Percentiles rank a stretch among this genome's conserved stretches.
Evolutionary conservation across 1,140 invertebrate species (phyloP).

Genomic region (Monochamus saltuarius): DNA sequence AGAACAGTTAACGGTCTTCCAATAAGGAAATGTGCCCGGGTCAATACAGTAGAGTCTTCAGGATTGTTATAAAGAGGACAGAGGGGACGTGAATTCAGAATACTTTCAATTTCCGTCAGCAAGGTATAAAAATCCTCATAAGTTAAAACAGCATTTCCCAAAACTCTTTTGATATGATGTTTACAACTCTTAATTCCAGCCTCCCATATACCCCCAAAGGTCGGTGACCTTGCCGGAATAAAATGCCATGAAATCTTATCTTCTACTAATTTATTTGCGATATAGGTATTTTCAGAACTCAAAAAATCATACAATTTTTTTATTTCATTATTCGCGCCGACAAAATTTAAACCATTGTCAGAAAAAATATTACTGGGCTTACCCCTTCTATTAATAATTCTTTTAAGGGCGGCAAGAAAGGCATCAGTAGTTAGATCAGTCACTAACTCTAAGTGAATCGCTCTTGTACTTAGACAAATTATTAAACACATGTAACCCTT

Average conservation of each 20-base stretch:
- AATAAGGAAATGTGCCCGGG: not conserved
- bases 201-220: conserved; percentile 51
- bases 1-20: conserved; percentile 1
- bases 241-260: not conserved
- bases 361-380: conserved; percentile 35
- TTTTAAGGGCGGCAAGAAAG: conserved; percentile 38
- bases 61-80: not conserved
- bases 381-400: conserved; percentile 38
- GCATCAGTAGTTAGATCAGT: conserved; percentile 33
- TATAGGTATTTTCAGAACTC: conserved; percentile 9
- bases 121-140: not conserved
- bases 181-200: conserved; percentile 21
- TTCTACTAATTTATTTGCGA: no score
- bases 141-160: not conserved
- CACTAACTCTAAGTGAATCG: conserved; percentile 42
- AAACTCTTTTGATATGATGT: not conserved
- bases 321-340: conserved; percentile 38
- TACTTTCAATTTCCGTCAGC: no score
- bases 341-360: conserved; percentile 47
- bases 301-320: not conserved
- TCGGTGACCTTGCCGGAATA: conserved; percentile 43
- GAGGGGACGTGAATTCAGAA: not conserved
- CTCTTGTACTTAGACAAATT: conserved; percentile 23
- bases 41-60: not conserved
- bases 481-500: conserved; percentile 38